Percentiles rank a stretch among this genome's conserved stretches.
phyloP scores from a whole-genome alignment of 2,888 invertebrate species.

The Volucella bombylans region DNA sequence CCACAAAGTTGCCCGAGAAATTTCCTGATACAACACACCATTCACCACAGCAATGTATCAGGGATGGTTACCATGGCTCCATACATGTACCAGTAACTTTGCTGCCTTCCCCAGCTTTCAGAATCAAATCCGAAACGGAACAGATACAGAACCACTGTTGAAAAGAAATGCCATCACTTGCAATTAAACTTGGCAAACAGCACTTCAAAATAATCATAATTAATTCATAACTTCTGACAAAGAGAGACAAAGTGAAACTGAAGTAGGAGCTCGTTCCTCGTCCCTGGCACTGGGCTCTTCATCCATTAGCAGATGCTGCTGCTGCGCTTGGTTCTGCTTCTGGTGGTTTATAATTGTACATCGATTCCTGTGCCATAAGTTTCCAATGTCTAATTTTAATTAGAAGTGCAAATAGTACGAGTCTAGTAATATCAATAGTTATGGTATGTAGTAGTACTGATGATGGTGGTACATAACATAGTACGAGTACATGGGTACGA shows the following conservation, averaged over 20 bases:
- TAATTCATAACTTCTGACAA: slow-evolving; percentile 71
- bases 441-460: background rate
- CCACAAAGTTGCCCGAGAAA: slow-evolving; percentile 53
- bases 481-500: background rate
- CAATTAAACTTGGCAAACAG: slow-evolving; percentile 71
- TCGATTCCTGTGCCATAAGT: slow-evolving; percentile 61
- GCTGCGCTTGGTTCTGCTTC: background rate
- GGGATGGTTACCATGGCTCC: slow-evolving; percentile 13
- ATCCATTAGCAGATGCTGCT: background rate
- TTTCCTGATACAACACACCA: slow-evolving; percentile 30
- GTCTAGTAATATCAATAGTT: background rate
- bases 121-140: slow-evolving; percentile 42
- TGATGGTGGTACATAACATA: background rate
- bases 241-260: background rate
- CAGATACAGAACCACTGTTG: slow-evolving; percentile 35
- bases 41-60: slow-evolving; percentile 22
- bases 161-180: slow-evolving; percentile 70
- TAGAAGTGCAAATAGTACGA: slow-evolving; percentile 58
- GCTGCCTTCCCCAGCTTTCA: background rate
- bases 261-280: background rate
- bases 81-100: slow-evolving; percentile 10
- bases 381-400: slow-evolving; percentile 60
- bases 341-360: slow-evolving; percentile 17
- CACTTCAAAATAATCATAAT: slow-evolving; percentile 72
- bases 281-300: no score